Evolutionary conservation across 2,113 vertebrate genomes (phyloP).

Genomic region (zebrafish (Danio rerio)): GRCz12tu NC_133191.1:35398501-35399000

Average conservation of each 20-base stretch:
- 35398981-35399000: too few relatives aligned
- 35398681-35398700: slow-evolving; percentile 76
- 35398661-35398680: not conserved
- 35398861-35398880: not conserved
- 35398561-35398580: slow-evolving; percentile 98
- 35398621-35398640: not conserved
- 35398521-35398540: slow-evolving; percentile 39
- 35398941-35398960: too few relatives aligned
- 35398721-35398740: slow-evolving; percentile 94
- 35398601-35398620: slow-evolving; percentile 81
- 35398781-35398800: slow-evolving; percentile 97
- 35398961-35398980: too few relatives aligned
- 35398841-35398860: not conserved
- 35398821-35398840: slow-evolving; percentile 80
- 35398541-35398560: slow-evolving; percentile 97
- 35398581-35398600: slow-evolving; percentile 97
- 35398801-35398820: slow-evolving; percentile 96
- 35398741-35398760: slow-evolving; percentile 88
- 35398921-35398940: too few relatives aligned
- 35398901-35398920: too few relatives aligned
- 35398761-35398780: slow-evolving; percentile 88
- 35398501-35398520: not conserved
- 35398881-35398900: too few relatives aligned
- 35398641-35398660: not conserved
- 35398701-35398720: slow-evolving; percentile 88